These are phyloP conservation scores for Lates japonicus DNA, from an alignment of 2,797 vertebrate species.

Conservation along the genomic window DNA sequence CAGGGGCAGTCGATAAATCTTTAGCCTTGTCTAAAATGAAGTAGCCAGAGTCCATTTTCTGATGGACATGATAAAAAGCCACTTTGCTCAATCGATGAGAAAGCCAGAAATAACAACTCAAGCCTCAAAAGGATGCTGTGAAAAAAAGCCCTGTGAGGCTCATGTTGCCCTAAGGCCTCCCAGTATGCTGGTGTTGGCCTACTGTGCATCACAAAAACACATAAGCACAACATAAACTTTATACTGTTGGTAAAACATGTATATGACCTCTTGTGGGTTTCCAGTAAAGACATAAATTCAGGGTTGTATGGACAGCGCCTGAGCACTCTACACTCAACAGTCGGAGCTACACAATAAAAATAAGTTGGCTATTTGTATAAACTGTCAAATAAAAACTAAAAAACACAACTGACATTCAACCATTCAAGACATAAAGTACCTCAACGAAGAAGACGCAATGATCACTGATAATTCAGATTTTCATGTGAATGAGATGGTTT, in stretches of 20 bases:
- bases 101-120: conserved; percentile 40
- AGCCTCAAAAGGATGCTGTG: conserved; percentile 12
- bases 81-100: conserved; percentile 52
- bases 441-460: no score
- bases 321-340: no score
- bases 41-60: conserved; percentile 45
- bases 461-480: no score
- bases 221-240: neutral
- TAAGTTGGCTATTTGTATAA: no score
- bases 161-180: conserved; percentile 4
- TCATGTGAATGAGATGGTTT: neutral
- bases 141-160: conserved; percentile 5
- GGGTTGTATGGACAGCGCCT: no score
- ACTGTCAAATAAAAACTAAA: neutral
- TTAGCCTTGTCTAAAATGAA: conserved; percentile 40
- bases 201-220: conserved; percentile 10
- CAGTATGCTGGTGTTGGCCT: neutral
- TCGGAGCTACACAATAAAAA: no score
- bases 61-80: conserved; percentile 59
- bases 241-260: neutral
- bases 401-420: no score
- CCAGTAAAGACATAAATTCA: no score
- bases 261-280: neutral
- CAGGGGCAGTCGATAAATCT: conserved; percentile 53
- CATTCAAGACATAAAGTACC: no score